These are phyloP conservation scores for Ctenopoma kingsleyae DNA, from an alignment of 2,797 vertebrate genomes.

Conservation along the genomic window DNA sequence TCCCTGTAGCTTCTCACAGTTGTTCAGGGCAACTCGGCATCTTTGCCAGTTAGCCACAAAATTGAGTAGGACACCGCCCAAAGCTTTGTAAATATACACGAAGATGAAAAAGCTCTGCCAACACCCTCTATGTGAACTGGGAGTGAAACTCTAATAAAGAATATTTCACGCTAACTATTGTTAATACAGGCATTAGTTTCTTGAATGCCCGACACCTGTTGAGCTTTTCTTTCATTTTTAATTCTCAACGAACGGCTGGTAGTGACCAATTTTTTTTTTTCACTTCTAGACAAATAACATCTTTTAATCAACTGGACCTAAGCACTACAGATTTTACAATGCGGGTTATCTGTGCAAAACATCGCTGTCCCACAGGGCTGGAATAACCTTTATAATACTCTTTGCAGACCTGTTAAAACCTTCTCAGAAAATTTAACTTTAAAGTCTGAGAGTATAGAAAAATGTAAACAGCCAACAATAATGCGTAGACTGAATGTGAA, in stretches of 20 bases:
- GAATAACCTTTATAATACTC: background rate
- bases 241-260: background rate
- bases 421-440: background rate
- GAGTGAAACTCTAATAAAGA: conserved; percentile 60
- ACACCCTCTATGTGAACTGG: conserved; percentile 48
- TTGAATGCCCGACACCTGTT: conserved; percentile 63
- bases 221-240: background rate
- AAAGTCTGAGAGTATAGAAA: background rate
- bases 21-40: conserved; percentile 73
- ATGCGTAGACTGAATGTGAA: too few relatives aligned
- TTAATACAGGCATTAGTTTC: conserved; percentile 54
- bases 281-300: conserved; percentile 19
- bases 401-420: background rate
- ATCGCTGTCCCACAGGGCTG: background rate
- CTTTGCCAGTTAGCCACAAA: conserved; percentile 71
- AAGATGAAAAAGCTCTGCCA: conserved; percentile 62
- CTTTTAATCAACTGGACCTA: background rate
- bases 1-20: conserved; percentile 62
- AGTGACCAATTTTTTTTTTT: conserved; percentile 19
- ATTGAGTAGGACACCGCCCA: conserved; percentile 60
- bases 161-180: conserved; percentile 61
- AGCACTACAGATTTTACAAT: conserved; percentile 7
- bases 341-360: background rate
- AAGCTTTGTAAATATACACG: conserved; percentile 68
- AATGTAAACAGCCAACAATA: too few relatives aligned